A percentile compares a stretch with the other conserved stretches of the same genome.
Evolutionary conservation across 2,888 invertebrate species (phyloP).

Genomic region (Ectobius pallidus): DNA sequence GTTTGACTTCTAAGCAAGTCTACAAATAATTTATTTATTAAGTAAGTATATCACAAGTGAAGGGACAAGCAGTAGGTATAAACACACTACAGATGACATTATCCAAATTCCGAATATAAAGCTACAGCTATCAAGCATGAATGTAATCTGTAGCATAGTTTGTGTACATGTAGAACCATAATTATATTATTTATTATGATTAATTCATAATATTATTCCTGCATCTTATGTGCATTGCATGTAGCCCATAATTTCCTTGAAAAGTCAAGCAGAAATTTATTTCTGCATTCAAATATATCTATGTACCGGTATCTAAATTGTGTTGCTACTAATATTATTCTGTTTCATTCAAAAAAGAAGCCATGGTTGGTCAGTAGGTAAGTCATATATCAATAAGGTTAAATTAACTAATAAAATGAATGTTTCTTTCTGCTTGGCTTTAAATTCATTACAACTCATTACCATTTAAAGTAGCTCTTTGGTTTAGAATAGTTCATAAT

Average conservation of each 20-base stretch:
- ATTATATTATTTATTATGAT: too few relatives aligned
- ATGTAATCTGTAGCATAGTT: not conserved
- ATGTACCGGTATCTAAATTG: slow-evolving; percentile 1
- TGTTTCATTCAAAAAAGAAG: slow-evolving; percentile 34
- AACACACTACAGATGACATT: slow-evolving; percentile 14
- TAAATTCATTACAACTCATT: not conserved
- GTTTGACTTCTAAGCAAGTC: too few relatives aligned
- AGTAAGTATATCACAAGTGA: too few relatives aligned
- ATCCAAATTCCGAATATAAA: not conserved
- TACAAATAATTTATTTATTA: too few relatives aligned
- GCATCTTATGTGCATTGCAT: too few relatives aligned
- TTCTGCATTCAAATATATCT: not conserved
- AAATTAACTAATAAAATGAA: not conserved
- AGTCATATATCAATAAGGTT: slow-evolving; percentile 4
- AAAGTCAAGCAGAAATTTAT: slow-evolving; percentile 8
- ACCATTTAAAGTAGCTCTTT: too few relatives aligned
- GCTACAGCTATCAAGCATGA: not conserved
- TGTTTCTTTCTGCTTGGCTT: slow-evolving; percentile 20
- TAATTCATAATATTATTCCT: too few relatives aligned
- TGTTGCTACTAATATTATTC: too few relatives aligned
- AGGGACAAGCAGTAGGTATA: too few relatives aligned
- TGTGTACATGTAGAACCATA: too few relatives aligned
- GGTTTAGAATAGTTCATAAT: too few relatives aligned
- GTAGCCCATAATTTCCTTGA: not conserved
- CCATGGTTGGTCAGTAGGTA: slow-evolving; percentile 28